Base-by-base conservation (phyloP, 2,113 vertebrate genomes). In the Sceloporus tristichus region DNA sequence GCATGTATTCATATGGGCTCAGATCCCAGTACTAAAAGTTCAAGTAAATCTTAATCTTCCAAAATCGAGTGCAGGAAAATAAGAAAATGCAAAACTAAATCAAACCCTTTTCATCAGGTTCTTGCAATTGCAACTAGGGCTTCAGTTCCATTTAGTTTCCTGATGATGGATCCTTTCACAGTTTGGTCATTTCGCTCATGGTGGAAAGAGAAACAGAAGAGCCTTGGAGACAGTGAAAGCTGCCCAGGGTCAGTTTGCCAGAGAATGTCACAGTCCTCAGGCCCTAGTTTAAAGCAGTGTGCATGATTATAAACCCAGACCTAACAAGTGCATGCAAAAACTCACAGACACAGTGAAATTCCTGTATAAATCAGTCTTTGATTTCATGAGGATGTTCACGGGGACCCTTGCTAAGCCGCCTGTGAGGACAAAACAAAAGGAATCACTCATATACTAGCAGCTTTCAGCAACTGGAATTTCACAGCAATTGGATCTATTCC, bases 291-390 rank as follows among this genome's bases (percentile, higher is more conserved):
- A 48, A 48, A 48, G 48, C 9, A 25, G 70, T 25, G 25, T 9
- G 2, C 18, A 18, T 59, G 5, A 48, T 48, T 3, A 13, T 18
- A 9, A 4, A 11, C 29, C 73, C 21, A 21, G 9, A 66, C 7
- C 10, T 18, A 53, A 21, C 14, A 65, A 14, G 3, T 0, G 1
- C 13, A 3, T 34, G 71, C 4, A 18, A 66, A 29, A 29, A 81
- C 93, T 89, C 79, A 92, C 94, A 0, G n/a, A 21, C 38, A 92
- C 82, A 19, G 86, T 85, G 78, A 92, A 93, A 62, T 85, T 92
- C 48, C 80, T 56, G 82, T 92, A 90, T 0, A 59, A 16, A 5
- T 75, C 42, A 2, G 89, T 79, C 73, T 85, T 89, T 40, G 85
- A 87, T 86, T 87, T 92, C 87, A 93, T 54, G 71, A 94, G 76